These are phyloP conservation scores for Malacoraja senta DNA, from an alignment of 2,797 vertebrate species.

Conservation along the genomic window DNA sequence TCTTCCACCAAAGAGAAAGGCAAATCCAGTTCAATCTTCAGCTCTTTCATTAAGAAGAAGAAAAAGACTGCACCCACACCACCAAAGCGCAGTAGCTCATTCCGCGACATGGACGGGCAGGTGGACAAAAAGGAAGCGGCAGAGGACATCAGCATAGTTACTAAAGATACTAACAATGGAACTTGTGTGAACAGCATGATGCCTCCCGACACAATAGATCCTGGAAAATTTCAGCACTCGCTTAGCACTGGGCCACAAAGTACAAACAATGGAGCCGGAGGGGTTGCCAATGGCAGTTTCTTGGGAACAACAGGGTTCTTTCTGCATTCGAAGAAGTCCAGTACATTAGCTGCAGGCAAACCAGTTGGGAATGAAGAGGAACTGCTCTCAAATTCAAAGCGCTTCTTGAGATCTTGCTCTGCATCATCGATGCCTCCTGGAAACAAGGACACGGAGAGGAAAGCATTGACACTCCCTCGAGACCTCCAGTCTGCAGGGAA, in stretches of 20 bases:
- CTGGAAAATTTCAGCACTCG: constrained; percentile 57
- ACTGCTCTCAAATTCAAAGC: constrained; percentile 67
- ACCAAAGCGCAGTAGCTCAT: constrained; percentile 91
- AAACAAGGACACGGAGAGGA: constrained; percentile 73
- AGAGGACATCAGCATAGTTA: constrained; percentile 52
- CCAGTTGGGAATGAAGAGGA: constrained; percentile 71
- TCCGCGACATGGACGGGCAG: constrained; percentile 76
- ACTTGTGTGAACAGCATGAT: constrained; percentile 46
- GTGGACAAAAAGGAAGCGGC: constrained; percentile 61
- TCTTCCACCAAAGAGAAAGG: constrained; percentile 60
- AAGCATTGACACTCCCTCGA: constrained; percentile 83
- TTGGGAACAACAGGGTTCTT: constrained; percentile 63
- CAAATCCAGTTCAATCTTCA: constrained; percentile 79
- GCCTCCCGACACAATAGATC: constrained; percentile 56
- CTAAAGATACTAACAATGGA: constrained; percentile 69
- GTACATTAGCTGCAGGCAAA: constrained; percentile 57
- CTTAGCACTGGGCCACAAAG: constrained; percentile 35
- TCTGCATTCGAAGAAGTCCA: constrained; percentile 65
- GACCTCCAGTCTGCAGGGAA: constrained; percentile 71
- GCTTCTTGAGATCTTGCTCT: constrained; percentile 80
- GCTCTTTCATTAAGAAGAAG: constrained; percentile 91
- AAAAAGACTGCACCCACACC: constrained; percentile 86
- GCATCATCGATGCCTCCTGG: constrained; percentile 72
- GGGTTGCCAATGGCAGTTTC: constrained; percentile 72
- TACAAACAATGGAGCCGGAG: constrained; percentile 59